Conservation (phyloP, 2,113 vertebrate genomes). For the Vidua macroura region DNA sequence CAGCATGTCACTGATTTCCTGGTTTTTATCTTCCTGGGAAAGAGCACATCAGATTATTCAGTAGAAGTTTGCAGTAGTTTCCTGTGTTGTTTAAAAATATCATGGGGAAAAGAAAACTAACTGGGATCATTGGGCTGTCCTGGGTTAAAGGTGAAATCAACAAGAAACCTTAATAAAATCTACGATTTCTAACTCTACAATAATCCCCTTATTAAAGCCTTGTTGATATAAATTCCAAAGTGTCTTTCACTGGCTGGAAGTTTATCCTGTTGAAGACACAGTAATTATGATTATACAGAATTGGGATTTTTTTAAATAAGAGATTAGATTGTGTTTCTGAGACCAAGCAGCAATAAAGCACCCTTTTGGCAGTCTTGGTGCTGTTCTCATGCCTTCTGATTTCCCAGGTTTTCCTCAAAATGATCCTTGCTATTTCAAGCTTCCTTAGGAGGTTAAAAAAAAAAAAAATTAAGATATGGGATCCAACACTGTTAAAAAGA, state of each 20-base stretch:
- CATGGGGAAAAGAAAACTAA: not conserved
- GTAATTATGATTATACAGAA: not conserved
- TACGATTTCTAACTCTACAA: not conserved
- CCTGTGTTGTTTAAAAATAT: not conserved
- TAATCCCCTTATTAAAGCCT: not conserved
- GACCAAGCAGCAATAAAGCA: not conserved
- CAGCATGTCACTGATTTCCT: not conserved
- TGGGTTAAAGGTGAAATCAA: not conserved
- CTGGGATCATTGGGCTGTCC: not conserved
- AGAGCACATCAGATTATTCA: not conserved
- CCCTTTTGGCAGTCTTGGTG: not conserved
- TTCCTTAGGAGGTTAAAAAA: not conserved
- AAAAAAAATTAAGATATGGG: not conserved
- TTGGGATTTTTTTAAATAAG: not conserved
- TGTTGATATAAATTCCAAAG: not conserved
- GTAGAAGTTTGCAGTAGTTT: not conserved
- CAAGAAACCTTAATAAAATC: not conserved
- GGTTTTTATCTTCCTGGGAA: not conserved
- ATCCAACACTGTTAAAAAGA: not conserved
- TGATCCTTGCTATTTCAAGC: not conserved
- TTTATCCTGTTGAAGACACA: not conserved
- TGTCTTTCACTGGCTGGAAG: not conserved
- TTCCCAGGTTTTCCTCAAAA: not conserved
- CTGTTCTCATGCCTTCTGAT: not conserved
- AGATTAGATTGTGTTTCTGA: not conserved